Percentiles rank a stretch among this genome's conserved stretches.
Evolutionary conservation across 2,797 vertebrate species (phyloP).

Genomic region (Gymnothorax reevesii): DNA sequence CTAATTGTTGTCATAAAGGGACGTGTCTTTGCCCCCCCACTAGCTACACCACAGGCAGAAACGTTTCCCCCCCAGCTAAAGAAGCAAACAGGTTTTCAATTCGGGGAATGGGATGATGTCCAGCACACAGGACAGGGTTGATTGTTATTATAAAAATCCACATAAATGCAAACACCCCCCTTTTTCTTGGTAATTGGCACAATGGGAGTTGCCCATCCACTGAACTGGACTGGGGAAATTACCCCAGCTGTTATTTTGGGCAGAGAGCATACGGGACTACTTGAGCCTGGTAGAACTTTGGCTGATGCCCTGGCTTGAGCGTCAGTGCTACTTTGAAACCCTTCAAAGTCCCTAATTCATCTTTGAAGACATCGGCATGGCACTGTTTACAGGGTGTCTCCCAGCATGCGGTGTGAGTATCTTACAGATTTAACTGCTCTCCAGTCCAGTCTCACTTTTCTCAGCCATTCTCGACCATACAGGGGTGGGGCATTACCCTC

Average conservation of each 20-base stretch:
- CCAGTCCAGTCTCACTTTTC: constrained; percentile 27
- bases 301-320: constrained; percentile 19
- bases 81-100: no score
- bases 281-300: constrained; percentile 17
- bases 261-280: background rate
- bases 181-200: constrained; percentile 13
- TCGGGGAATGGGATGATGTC: no score
- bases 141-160: no score
- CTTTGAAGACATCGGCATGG: constrained; percentile 10
- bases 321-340: constrained; percentile 20
- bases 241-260: background rate
- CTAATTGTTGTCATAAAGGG: no score
- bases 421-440: constrained; percentile 15
- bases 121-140: no score
- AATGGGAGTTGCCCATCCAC: constrained; percentile 16
- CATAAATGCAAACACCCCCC: background rate
- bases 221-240: background rate
- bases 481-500: constrained; percentile 21
- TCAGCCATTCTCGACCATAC: constrained; percentile 28
- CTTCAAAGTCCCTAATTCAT: background rate
- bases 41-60: no score
- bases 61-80: no score
- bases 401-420: background rate
- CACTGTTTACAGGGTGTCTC: background rate
- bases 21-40: no score